Conservation (phyloP, 2,113 vertebrate species). For the Atractosteus spatula region DNA sequence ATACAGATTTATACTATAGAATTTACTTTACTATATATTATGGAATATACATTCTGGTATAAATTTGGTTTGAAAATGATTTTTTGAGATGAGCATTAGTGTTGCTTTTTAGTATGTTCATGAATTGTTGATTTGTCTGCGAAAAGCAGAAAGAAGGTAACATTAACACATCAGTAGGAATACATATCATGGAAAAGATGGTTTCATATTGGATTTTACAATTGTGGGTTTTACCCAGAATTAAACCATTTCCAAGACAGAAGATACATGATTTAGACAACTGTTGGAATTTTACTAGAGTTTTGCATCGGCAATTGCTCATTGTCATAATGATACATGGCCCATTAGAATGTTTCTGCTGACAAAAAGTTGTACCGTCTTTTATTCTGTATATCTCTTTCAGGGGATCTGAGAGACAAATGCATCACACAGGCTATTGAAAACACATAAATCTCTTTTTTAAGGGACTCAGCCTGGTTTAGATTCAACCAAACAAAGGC, state of each 20-base stretch:
- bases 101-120: too few relatives aligned
- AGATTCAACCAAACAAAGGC: constrained; percentile 53
- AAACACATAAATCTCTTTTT: constrained; percentile 65
- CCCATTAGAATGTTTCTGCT: constrained; percentile 57
- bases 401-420: constrained; percentile 56
- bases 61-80: too few relatives aligned
- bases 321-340: constrained; percentile 68
- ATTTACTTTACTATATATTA: too few relatives aligned
- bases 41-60: too few relatives aligned
- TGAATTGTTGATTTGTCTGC: too few relatives aligned
- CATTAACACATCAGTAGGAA: too few relatives aligned
- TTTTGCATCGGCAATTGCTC: constrained; percentile 45
- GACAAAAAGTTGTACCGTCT: constrained; percentile 59
- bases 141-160: too few relatives aligned
- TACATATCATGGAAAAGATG: constrained; percentile 22
- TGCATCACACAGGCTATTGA: constrained; percentile 62
- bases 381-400: constrained; percentile 69
- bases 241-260: constrained; percentile 39
- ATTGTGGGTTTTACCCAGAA: constrained; percentile 28
- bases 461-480: constrained; percentile 53
- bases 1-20: too few relatives aligned
- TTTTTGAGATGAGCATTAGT: too few relatives aligned
- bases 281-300: constrained; percentile 31
- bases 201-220: background rate
- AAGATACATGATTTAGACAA: constrained; percentile 44